Evolutionary conservation across 2,888 invertebrate genomes (phyloP).

Genomic region (Agonopterix heracliana): DNA sequence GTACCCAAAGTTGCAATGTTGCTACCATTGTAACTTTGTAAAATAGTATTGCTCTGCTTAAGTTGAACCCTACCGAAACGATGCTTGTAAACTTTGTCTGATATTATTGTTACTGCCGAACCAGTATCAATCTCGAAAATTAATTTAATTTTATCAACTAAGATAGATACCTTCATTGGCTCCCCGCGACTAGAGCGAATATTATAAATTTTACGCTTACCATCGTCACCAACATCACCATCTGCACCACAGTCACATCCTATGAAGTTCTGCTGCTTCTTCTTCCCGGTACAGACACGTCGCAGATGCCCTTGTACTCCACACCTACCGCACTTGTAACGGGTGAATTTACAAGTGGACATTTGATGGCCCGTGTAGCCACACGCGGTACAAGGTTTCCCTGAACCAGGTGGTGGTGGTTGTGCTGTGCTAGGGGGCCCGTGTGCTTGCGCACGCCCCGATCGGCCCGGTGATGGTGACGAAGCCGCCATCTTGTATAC

Average conservation of each 20-base stretch:
- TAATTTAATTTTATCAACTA: neutral
- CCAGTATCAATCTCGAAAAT: constrained; percentile 2
- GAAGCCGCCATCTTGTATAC: neutral
- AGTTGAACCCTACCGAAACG: neutral
- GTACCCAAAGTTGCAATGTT: constrained; percentile 1
- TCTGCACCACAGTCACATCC: neutral
- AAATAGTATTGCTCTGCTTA: neutral
- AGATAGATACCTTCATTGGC: neutral
- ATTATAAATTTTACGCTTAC: neutral
- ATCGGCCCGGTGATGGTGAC: neutral
- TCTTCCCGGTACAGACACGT: neutral
- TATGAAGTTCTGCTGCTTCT: neutral
- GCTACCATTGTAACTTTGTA: constrained; percentile 2
- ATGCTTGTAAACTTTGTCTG: neutral
- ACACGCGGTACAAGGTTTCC: neutral
- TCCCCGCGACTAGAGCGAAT: neutral
- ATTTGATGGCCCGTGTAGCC: neutral
- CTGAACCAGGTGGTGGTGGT: neutral
- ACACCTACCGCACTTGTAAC: neutral
- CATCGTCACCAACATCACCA: neutral
- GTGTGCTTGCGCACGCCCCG: neutral
- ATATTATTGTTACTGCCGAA: neutral
- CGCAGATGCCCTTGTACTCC: neutral
- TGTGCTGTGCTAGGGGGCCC: neutral
- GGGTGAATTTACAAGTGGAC: neutral